These are phyloP conservation scores for Danio tinwini DNA, from an alignment of 2,797 vertebrate species.

Conservation along the genomic window DNA sequence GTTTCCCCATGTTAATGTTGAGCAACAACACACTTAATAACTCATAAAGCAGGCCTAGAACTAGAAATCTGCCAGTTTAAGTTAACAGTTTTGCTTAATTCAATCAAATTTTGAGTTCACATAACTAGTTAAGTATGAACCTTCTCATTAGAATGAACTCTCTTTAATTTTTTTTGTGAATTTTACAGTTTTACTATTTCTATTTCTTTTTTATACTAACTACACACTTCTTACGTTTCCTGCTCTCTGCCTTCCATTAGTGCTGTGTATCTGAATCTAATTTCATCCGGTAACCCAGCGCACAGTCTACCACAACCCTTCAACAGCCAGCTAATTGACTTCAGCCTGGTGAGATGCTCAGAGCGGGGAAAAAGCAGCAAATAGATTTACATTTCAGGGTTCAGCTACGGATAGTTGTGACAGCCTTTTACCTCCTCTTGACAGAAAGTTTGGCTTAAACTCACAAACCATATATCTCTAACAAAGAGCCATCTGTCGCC, in stretches of 20 bases:
- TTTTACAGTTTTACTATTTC: not conserved
- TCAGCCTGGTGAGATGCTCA: constrained; percentile 36
- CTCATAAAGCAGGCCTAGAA: too few relatives aligned
- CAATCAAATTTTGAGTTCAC: too few relatives aligned
- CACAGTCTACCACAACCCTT: constrained; percentile 10
- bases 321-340: constrained; percentile 36
- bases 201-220: too few relatives aligned
- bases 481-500: constrained; percentile 50
- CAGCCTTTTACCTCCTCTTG: constrained; percentile 36
- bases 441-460: constrained; percentile 32
- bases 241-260: not conserved
- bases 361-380: constrained; percentile 38
- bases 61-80: too few relatives aligned
- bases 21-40: too few relatives aligned
- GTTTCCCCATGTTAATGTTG: too few relatives aligned
- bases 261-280: constrained; percentile 14
- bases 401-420: constrained; percentile 29
- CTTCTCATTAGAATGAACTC: not conserved
- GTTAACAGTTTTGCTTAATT: too few relatives aligned
- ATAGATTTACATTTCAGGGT: constrained; percentile 35
- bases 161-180: not conserved
- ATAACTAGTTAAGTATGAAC: too few relatives aligned
- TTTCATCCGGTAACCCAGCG: not conserved
- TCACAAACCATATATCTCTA: constrained; percentile 34
- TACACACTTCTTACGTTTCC: not conserved